Evolutionary conservation across 2,797 vertebrate species (phyloP), one percentile per base, ranked within the genome.

Genomic region (Spinus olivaceus): DNA sequence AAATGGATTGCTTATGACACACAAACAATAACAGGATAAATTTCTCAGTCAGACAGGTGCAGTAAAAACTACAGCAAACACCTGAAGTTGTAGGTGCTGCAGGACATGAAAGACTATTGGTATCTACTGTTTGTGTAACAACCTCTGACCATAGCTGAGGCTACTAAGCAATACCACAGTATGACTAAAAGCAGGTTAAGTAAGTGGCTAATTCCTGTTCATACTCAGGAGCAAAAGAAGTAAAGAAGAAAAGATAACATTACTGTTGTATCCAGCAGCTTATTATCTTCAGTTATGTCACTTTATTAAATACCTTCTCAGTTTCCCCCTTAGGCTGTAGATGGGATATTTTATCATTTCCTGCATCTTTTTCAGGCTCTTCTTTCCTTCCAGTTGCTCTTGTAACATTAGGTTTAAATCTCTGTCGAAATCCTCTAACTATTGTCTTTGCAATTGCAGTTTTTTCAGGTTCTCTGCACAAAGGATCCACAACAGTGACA

Each of bases 331-430:
- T 14, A 44, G 67, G 39, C 24, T 51, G 66, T n/a, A 28, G 63
- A 82, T 49, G 41, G 28, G 69, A 54, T 37, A 24, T 76, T 60
- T 71, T 77, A 33, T 81, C 33, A 53, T 51, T 82, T 88, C 30
- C 30, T 64, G 66, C 23, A 27, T 67, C 69, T 67, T 81, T 90
- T 80, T 21, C 57, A 89, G 63, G 30, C 9, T 86, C 82, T 74
- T 94, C 94, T 80, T 88, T 97, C 56, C 71, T 97, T 92, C 51
- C 78, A 86, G 69, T 84, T 1, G 49, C 53, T 79, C 79, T 91
- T 54, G 81, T 32, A 80, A 96, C 23, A 79, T 96, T 96, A 83
- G 95, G 96, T 54, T 94, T 97, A 87, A 95, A 95, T 84, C 65
- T 96, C 44, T 87, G 94, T 47, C 74, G 87, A 94, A 46, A 74